phyloP scores from a whole-genome alignment of 2,113 vertebrate species.

The Okapia johnstoni region DNA sequence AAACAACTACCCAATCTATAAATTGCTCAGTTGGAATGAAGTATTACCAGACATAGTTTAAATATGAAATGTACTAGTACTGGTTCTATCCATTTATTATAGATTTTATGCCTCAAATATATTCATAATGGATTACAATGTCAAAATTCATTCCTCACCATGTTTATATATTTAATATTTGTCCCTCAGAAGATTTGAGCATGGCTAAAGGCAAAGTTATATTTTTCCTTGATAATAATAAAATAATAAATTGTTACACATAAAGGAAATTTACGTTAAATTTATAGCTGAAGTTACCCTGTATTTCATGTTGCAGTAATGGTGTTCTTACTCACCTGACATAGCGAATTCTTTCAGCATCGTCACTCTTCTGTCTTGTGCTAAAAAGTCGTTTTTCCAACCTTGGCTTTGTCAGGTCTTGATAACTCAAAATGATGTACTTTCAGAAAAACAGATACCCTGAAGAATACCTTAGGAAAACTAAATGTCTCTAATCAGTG shows the following conservation, averaged over 20 bases:
- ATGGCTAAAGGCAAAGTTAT: constrained; percentile 38
- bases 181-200: constrained; percentile 16
- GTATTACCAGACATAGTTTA: background rate
- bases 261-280: background rate
- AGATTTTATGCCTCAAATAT: constrained; percentile 23
- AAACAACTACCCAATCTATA: background rate
- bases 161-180: constrained; percentile 50
- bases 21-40: background rate
- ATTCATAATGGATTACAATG: constrained; percentile 35
- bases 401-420: background rate
- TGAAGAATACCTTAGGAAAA: background rate
- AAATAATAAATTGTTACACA: background rate
- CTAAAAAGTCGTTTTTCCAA: constrained; percentile 25
- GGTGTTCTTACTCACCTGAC: background rate
- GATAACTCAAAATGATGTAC: background rate
- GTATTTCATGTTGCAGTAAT: background rate
- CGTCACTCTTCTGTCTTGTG: background rate
- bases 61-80: background rate
- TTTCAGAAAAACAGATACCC: background rate
- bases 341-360: background rate
- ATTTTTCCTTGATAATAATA: constrained; percentile 42
- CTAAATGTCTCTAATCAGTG: background rate
- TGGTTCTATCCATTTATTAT: constrained; percentile 7
- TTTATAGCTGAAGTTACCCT: background rate
- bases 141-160: background rate